phyloP scores from a whole-genome alignment of 2,113 vertebrate genomes.

The Pomatostomus ruficeps region DNA sequence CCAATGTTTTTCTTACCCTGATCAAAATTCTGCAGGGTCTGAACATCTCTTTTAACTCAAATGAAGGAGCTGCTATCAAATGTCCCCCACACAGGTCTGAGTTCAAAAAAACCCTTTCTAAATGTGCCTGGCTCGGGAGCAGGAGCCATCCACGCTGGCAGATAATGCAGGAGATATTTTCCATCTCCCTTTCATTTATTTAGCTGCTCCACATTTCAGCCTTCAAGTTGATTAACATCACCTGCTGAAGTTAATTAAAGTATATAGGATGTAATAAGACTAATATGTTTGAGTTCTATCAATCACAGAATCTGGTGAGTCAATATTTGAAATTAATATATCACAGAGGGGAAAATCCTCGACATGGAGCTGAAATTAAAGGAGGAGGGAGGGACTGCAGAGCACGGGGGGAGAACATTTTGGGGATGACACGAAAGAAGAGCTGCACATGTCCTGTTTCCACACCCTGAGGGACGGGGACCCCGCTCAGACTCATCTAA shows the following conservation, averaged over 20 bases:
- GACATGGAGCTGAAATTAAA: not conserved
- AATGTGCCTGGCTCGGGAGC: not conserved
- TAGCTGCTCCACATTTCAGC: not conserved
- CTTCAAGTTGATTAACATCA: constrained; percentile 36
- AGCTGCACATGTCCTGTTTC: not conserved
- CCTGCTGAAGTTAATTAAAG: constrained; percentile 47
- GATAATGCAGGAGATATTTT: not conserved
- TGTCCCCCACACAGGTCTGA: not conserved
- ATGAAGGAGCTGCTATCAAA: not conserved
- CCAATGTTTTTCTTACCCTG: not conserved
- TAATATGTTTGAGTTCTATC: constrained; percentile 52
- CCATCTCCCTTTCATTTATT: constrained; percentile 24
- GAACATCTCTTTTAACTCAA: not conserved
- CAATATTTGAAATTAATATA: constrained; percentile 47
- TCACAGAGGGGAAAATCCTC: constrained; percentile 24
- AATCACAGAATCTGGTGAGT: constrained; percentile 24
- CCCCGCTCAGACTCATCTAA: fast-evolving
- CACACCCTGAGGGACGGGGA: not conserved
- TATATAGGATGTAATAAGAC: constrained; percentile 38
- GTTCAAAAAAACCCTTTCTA: not conserved
- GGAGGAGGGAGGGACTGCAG: not conserved
- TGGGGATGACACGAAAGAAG: not conserved
- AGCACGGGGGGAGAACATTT: not conserved
- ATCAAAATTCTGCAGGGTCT: not conserved
- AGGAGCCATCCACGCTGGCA: not conserved